These are phyloP conservation scores for Megastigmus dorsalis DNA, from an alignment of 2,888 invertebrate genomes.

Conservation along the genomic window DNA sequence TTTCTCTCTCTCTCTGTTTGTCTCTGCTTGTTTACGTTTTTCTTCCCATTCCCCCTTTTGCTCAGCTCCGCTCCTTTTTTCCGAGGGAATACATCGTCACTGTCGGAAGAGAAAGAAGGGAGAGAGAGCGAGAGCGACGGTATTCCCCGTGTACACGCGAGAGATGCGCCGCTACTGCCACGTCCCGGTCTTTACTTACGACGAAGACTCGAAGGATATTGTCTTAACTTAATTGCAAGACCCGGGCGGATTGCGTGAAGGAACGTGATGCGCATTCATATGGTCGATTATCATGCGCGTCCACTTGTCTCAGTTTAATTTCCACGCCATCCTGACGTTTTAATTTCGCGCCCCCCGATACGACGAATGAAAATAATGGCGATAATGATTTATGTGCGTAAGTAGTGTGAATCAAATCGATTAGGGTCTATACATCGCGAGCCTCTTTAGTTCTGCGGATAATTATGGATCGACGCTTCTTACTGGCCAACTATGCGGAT, in stretches of 20 bases:
- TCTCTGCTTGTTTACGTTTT: background rate
- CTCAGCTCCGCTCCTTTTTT: no score
- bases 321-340: background rate
- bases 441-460: no score
- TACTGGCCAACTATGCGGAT: no score
- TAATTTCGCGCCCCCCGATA: conserved; percentile 3
- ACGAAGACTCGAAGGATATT: conserved; percentile 41
- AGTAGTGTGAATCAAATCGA: no score
- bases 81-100: no score
- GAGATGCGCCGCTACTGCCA: no score
- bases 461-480: no score
- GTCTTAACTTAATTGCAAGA: conserved; percentile 52
- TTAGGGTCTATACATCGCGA: no score
- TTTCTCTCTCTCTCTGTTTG: background rate
- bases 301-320: conserved; percentile 23
- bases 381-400: no score
- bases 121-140: background rate
- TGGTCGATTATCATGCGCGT: conserved; percentile 36
- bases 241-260: conserved; percentile 40
- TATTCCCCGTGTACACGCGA: no score
- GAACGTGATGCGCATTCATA: conserved; percentile 50
- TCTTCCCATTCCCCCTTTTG: background rate
- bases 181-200: conserved; percentile 39
- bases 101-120: no score
- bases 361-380: conserved; percentile 26